These are phyloP conservation scores for Micropoecilia bifurca DNA, from an alignment of 2,797 vertebrate species.

Conservation along the genomic window DNA sequence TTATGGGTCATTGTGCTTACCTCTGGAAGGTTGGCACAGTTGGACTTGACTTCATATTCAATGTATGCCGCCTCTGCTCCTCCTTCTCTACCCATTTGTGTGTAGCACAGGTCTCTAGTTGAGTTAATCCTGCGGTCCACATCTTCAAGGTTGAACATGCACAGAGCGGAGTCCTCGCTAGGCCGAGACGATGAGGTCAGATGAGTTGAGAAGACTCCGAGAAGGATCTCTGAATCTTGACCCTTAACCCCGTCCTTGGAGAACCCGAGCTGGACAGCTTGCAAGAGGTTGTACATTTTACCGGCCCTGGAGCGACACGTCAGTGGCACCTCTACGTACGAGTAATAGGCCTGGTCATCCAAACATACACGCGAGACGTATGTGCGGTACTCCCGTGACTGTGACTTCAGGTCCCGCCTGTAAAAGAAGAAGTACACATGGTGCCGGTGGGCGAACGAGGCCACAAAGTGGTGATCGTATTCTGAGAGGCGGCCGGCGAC, in stretches of 20 bases:
- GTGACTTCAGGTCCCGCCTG: constrained; percentile 91
- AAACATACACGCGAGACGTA: constrained; percentile 94
- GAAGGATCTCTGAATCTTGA: constrained; percentile 80
- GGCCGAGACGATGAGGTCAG: constrained; percentile 80
- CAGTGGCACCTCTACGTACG: constrained; percentile 93
- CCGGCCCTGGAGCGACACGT: constrained; percentile 83
- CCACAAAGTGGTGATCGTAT: constrained; percentile 96
- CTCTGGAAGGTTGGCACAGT: constrained; percentile 92
- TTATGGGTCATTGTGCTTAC: constrained; percentile 77
- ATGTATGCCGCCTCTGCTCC: constrained; percentile 91
- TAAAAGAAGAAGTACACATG: constrained; percentile 97
- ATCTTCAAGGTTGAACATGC: constrained; percentile 88
- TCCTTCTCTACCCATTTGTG: constrained; percentile 86
- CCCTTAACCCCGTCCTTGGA: constrained; percentile 53
- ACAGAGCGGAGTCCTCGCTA: constrained; percentile 92
- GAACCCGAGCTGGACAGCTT: constrained; percentile 87
- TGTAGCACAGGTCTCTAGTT: constrained; percentile 95
- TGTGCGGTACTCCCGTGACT: constrained; percentile 90
- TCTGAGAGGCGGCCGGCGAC: constrained; percentile 94
- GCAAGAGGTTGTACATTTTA: constrained; percentile 89
- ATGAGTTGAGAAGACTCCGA: constrained; percentile 89
- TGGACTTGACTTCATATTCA: constrained; percentile 95
- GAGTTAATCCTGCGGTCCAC: constrained; percentile 88
- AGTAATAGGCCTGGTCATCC: constrained; percentile 95
- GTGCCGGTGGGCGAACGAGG: constrained; percentile 87